These are phyloP conservation scores for Taxidea taxus DNA, from an alignment of 2,113 vertebrate species.

Conservation along the genomic window DNA sequence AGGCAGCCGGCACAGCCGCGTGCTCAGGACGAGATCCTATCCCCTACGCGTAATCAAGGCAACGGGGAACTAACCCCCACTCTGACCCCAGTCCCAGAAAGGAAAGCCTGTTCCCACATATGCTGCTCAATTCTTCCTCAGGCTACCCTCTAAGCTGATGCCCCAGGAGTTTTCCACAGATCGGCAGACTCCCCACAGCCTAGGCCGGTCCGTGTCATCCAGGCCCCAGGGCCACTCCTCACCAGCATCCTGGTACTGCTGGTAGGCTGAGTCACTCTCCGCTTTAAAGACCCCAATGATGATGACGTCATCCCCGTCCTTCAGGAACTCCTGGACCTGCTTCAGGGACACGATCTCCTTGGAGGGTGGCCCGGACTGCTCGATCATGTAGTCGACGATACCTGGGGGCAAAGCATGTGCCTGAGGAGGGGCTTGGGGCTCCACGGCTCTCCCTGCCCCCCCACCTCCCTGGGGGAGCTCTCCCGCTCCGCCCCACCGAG, in stretches of 20 bases:
- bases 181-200: not conserved
- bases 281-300: conserved; percentile 91
- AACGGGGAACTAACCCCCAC: not conserved
- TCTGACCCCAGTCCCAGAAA: not conserved
- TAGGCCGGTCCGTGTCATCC: accelerated
- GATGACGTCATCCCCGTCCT: conserved; percentile 92
- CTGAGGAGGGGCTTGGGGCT: not conserved
- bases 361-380: conserved; percentile 95
- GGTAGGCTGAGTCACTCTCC: conserved; percentile 87
- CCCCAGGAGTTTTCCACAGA: not conserved
- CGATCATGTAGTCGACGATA: conserved; percentile 94
- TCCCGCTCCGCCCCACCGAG: accelerated
- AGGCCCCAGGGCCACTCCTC: conserved; percentile 56
- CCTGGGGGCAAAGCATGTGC: conserved; percentile 78
- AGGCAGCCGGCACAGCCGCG: accelerated
- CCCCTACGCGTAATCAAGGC: not conserved
- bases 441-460: accelerated
- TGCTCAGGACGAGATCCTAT: not conserved
- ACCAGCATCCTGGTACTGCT: conserved; percentile 94
- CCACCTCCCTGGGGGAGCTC: accelerated
- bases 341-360: conserved; percentile 90
- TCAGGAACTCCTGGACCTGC: conserved; percentile 94
- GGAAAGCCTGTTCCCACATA: not conserved
- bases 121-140: too few species aligned
- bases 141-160: accelerated